Evolutionary conservation across 2,888 invertebrate species (phyloP).

Genomic region (Megamerina dolium): DNA sequence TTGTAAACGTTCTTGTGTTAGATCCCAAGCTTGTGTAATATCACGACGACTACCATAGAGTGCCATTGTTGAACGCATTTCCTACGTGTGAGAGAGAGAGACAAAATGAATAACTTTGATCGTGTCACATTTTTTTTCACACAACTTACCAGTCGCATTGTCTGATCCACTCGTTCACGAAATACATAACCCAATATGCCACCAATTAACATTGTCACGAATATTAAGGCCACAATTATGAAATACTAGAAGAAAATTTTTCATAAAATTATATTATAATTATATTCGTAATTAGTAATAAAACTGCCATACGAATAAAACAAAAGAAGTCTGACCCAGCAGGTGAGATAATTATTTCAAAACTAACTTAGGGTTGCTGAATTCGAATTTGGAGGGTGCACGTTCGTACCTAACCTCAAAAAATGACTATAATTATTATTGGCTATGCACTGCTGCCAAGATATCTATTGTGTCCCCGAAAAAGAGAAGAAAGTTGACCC

Average conservation of each 20-base stretch:
- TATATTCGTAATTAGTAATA: too few species aligned
- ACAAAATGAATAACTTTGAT: not conserved
- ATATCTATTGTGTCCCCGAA: too few species aligned
- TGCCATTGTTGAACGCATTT: conserved; percentile 71
- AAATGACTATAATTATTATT: too few species aligned
- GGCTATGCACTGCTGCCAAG: too few species aligned
- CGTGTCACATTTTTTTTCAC: not conserved
- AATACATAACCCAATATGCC: conserved; percentile 89
- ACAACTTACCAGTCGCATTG: conserved; percentile 58
- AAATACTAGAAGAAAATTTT: conserved; percentile 66
- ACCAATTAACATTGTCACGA: conserved; percentile 84
- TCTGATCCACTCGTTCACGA: conserved; percentile 71
- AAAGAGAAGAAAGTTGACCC: too few species aligned
- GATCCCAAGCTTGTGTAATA: conserved; percentile 80
- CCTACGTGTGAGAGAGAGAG: conserved; percentile 35
- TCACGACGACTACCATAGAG: conserved; percentile 65
- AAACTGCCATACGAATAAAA: too few species aligned
- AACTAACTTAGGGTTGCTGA: too few species aligned
- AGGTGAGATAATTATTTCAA: too few species aligned
- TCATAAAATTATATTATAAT: too few species aligned
- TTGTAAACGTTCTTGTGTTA: conserved; percentile 73
- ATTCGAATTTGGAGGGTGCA: too few species aligned
- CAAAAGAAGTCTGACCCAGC: too few species aligned
- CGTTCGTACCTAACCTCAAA: too few species aligned
- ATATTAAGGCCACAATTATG: conserved; percentile 79